Conservation (phyloP, 2,113 vertebrate genomes). For the Myiozetetes cayanensis region DNA sequence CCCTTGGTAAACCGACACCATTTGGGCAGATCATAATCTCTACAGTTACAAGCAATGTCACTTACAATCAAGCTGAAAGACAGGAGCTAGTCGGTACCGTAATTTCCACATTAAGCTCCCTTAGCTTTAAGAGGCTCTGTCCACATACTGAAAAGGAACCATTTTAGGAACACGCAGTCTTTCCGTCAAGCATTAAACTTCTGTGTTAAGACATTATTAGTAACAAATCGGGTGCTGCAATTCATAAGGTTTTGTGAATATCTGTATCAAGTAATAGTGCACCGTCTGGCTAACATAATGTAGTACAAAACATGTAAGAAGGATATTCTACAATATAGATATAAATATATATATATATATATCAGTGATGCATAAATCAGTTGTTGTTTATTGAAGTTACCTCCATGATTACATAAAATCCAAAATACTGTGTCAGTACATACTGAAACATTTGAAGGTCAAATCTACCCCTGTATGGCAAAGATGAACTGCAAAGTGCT, state of each 20-base stretch:
- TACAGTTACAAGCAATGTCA: constrained; percentile 41
- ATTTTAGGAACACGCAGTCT: neutral
- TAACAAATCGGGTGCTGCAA: constrained; percentile 33
- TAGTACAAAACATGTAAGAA: constrained; percentile 56
- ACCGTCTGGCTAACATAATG: constrained; percentile 42
- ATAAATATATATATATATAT: constrained; percentile 40
- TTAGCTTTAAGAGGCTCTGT: neutral
- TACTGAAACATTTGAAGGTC: constrained; percentile 44
- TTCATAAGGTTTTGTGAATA: constrained; percentile 40
- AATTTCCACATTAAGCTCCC: neutral
- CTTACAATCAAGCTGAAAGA: constrained; percentile 34
- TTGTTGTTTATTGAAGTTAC: constrained; percentile 67
- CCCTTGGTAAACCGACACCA: constrained; percentile 54
- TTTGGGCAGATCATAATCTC: constrained; percentile 49
- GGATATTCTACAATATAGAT: neutral
- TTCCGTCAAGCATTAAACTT: constrained; percentile 8
- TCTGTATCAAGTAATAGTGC: neutral
- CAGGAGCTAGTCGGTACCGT: neutral
- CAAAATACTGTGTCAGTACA: constrained; percentile 66
- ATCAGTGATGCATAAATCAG: constrained; percentile 50
- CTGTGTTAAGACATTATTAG: neutral
- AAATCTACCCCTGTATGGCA: constrained; percentile 28
- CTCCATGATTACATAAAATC: constrained; percentile 55
- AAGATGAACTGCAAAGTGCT: constrained; percentile 69
- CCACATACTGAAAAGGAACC: neutral